Conservation (phyloP, 2,888 invertebrate genomes). For the Rhyacophila evoluta region DNA sequence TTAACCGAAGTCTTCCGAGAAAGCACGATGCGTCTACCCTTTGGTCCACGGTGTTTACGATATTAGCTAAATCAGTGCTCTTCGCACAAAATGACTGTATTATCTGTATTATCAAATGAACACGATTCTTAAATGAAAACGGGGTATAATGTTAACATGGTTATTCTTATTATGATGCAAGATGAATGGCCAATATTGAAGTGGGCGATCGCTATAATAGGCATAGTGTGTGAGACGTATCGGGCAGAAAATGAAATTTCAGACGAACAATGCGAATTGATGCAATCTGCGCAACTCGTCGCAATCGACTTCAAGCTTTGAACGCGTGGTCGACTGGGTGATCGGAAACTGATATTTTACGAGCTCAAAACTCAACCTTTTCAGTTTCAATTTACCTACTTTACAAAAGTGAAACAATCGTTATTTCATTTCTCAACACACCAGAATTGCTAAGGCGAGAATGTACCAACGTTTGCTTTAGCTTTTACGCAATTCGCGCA, state of each 20-base stretch:
- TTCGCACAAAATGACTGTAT: background rate
- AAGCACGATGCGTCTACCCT: background rate
- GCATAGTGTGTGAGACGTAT: background rate
- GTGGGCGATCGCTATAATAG: background rate
- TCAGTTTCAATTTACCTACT: too few species aligned
- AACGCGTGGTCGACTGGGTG: background rate
- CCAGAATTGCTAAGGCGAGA: too few species aligned
- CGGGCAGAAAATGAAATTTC: background rate
- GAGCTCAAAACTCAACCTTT: background rate
- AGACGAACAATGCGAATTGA: background rate
- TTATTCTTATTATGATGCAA: background rate
- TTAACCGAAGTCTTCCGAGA: background rate
- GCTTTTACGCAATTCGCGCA: too few species aligned
- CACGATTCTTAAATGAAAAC: background rate
- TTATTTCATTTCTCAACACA: too few species aligned
- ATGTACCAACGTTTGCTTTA: too few species aligned
- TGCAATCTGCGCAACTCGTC: slow-evolving; percentile 49
- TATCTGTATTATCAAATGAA: background rate
- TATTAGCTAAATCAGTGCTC: slow-evolving; percentile 8
- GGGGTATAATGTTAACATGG: background rate
- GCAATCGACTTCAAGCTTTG: slow-evolving; percentile 42
- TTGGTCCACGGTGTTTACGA: slow-evolving; percentile 20
- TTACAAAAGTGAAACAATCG: too few species aligned
- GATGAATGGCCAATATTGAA: background rate
- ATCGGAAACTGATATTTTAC: background rate